These are phyloP conservation scores for Tyrophagus putrescentiae DNA, from an alignment of 1,140 invertebrate genomes.

Conservation along the genomic window DNA sequence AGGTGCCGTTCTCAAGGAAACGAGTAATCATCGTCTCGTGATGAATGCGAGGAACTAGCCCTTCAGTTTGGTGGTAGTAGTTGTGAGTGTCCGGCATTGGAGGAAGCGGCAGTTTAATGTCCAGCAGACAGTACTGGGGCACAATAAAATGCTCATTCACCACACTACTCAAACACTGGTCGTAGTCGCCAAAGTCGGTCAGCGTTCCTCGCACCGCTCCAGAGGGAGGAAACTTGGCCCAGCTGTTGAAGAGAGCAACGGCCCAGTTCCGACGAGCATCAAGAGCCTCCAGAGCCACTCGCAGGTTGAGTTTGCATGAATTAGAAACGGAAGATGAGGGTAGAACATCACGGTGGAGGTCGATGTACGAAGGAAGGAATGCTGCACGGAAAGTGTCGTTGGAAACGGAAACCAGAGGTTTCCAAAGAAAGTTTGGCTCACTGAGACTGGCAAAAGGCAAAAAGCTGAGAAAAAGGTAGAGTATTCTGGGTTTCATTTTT, in stretches of 20 bases:
- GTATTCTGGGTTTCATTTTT: no score
- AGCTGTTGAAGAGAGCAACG: constrained; percentile 16
- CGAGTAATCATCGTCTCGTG: no score
- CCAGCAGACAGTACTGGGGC: constrained; percentile 14
- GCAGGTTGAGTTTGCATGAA: background rate
- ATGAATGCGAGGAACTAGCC: background rate
- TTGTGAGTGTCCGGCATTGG: background rate
- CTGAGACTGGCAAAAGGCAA: no score
- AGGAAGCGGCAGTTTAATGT: background rate
- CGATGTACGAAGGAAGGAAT: background rate
- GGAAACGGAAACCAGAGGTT: constrained; percentile 3
- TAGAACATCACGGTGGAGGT: background rate
- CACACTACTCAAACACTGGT: constrained; percentile 21
- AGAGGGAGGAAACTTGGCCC: constrained; percentile 21
- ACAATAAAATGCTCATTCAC: background rate
- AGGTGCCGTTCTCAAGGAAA: no score
- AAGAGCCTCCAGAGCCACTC: background rate
- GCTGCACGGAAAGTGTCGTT: background rate
- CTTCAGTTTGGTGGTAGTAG: background rate
- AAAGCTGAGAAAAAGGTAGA: no score
- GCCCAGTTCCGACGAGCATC: background rate
- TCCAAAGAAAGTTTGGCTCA: background rate
- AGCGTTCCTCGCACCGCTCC: constrained; percentile 23
- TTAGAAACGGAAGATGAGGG: background rate
- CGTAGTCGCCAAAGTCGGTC: constrained; percentile 25